Percentiles rank a stretch among this genome's conserved stretches.
Conservation (phyloP, 35 echinoderm and acorn worm species). For the Stichopus chloronotus region DNA sequence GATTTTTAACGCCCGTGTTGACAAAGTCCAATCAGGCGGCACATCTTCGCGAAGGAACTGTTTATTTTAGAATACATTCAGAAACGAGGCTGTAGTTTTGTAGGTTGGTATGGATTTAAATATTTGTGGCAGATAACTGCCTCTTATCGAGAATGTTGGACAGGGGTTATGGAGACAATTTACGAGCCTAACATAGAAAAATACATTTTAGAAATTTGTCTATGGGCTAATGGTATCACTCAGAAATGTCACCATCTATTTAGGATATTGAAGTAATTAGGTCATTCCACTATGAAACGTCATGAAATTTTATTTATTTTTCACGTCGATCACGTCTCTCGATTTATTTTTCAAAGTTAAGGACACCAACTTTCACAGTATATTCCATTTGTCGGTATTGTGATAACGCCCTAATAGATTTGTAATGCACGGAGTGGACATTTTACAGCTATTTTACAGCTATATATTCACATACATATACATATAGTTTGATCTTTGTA, state of each 20-base stretch:
- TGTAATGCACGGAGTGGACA: too few species aligned
- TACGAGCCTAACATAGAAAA: conserved; percentile 13
- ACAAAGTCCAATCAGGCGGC: conserved; percentile 14
- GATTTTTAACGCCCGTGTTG: conserved; percentile 33
- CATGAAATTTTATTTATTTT: not conserved
- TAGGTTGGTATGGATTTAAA: conserved; percentile 14
- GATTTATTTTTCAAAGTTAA: not conserved
- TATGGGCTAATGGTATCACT: not conserved
- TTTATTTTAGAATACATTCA: conserved; percentile 10
- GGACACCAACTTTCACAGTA: too few species aligned
- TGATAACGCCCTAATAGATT: too few species aligned
- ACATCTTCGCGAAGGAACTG: conserved; percentile 31
- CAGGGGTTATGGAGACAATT: not conserved
- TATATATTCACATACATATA: too few species aligned
- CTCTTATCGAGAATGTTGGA: not conserved
- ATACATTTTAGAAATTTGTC: not conserved
- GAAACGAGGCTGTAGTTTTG: not conserved
- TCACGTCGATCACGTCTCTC: not conserved
- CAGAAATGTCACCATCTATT: not conserved
- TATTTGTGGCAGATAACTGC: conserved; percentile 38
- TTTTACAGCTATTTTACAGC: too few species aligned
- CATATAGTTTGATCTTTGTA: too few species aligned
- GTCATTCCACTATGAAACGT: not conserved
- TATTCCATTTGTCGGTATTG: too few species aligned
- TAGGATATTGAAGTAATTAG: not conserved